These are phyloP conservation scores for Podocnemis expansa DNA, from an alignment of 2,113 vertebrate species.

Conservation along the genomic window DNA sequence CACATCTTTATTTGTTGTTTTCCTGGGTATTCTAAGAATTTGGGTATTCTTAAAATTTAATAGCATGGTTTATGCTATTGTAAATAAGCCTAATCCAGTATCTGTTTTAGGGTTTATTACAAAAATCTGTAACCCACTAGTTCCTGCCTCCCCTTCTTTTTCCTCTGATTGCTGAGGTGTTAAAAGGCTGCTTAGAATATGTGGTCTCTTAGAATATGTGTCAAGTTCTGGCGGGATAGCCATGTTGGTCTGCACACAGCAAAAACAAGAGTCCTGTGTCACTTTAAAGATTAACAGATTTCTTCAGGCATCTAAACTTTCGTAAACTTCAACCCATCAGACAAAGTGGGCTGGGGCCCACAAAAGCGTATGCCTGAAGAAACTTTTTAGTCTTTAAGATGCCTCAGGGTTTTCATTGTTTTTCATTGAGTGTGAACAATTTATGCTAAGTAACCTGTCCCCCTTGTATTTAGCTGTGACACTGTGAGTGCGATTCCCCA, in stretches of 20 bases:
- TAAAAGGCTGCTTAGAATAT: background rate
- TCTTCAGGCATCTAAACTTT: too few relatives aligned
- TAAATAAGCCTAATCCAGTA: background rate
- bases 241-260: too few relatives aligned
- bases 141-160: too few relatives aligned
- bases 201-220: background rate
- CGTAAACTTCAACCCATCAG: too few relatives aligned
- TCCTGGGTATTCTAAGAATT: background rate
- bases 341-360: too few relatives aligned
- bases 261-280: too few relatives aligned
- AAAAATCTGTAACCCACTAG: background rate
- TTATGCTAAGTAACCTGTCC: background rate
- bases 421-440: background rate
- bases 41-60: background rate
- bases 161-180: background rate
- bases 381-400: too few relatives aligned
- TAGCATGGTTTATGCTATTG: background rate
- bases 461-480: background rate
- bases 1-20: background rate
- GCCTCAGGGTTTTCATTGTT: too few relatives aligned
- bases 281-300: too few relatives aligned
- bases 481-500: background rate
- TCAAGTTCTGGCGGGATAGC: too few relatives aligned
- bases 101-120: background rate
- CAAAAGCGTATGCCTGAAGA: too few relatives aligned